phyloP scores from a whole-genome alignment of 2,888 invertebrate species.

The Dasysyrphus tricinctus region DNA sequence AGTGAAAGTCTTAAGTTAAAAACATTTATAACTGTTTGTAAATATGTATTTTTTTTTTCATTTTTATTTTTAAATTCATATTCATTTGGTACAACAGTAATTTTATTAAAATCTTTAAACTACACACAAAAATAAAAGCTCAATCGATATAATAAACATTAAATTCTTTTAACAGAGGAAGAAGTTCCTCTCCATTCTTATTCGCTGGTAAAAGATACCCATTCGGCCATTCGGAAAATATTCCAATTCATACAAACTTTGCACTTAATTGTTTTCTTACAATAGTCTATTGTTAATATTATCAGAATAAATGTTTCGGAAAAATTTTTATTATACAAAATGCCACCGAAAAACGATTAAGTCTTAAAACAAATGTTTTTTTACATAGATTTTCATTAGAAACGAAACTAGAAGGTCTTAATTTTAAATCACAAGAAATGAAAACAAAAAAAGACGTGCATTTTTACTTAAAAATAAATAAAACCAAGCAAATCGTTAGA shows the following conservation, averaged over 20 bases:
- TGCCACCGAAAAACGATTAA: constrained; percentile 33
- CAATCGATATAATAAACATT: constrained; percentile 19
- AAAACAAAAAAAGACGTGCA: constrained; percentile 20
- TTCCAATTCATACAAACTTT: constrained; percentile 28
- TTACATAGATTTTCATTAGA: constrained; percentile 12
- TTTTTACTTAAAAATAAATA: constrained; percentile 45
- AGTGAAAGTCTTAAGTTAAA: neutral
- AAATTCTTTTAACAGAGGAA: constrained; percentile 34
- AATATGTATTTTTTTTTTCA: neutral
- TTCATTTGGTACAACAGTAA: constrained; percentile 17
- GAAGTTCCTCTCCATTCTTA: constrained; percentile 5
- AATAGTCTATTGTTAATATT: neutral
- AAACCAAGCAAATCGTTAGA: neutral
- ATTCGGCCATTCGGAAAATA: constrained; percentile 21
- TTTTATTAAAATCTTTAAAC: constrained; percentile 14
- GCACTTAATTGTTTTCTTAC: constrained; percentile 17
- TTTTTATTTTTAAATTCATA: constrained; percentile 9
- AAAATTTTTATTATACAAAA: constrained; percentile 36
- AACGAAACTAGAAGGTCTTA: constrained; percentile 22
- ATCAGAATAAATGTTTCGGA: neutral
- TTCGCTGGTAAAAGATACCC: neutral
- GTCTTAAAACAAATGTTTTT: constrained; percentile 26
- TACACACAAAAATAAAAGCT: constrained; percentile 31
- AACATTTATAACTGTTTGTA: neutral
- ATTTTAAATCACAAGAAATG: constrained; percentile 57